Conservation (phyloP, 2,797 vertebrate species). For the Phrynocephalus vlangalii region DNA sequence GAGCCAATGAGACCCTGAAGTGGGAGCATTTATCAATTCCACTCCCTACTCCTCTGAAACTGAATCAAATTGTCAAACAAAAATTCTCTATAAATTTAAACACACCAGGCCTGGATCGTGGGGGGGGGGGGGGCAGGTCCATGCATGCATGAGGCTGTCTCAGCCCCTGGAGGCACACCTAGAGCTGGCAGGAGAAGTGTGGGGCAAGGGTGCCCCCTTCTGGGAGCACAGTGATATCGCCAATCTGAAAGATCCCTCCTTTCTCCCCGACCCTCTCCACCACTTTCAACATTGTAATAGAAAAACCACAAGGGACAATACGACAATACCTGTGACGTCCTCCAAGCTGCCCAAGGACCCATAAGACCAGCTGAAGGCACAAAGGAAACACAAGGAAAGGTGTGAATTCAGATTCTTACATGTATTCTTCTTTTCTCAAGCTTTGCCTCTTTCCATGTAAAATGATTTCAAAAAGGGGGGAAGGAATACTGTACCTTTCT, state of each 20-base stretch:
- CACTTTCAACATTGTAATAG: neutral
- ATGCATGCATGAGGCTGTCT: slow-evolving; percentile 22
- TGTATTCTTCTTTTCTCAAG: neutral
- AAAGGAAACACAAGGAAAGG: slow-evolving; percentile 34
- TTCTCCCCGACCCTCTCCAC: neutral
- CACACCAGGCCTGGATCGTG: slow-evolving; percentile 29
- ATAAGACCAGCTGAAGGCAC: slow-evolving; percentile 59
- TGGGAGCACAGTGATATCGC: accelerated
- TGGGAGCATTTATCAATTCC: slow-evolving; percentile 43
- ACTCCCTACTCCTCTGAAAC: slow-evolving; percentile 28
- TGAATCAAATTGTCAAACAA: slow-evolving; percentile 15
- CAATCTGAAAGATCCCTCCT: slow-evolving; percentile 3
- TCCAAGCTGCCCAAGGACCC: slow-evolving; percentile 82
- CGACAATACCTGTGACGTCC: slow-evolving; percentile 78
- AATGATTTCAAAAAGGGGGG: neutral
- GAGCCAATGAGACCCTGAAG: slow-evolving; percentile 14
- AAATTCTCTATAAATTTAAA: slow-evolving; percentile 35
- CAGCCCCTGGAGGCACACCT: slow-evolving; percentile 40
- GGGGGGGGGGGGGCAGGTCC: neutral
- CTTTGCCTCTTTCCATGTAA: neutral
- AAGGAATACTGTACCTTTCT: neutral
- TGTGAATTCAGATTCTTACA: slow-evolving; percentile 26
- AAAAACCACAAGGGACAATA: slow-evolving; percentile 51
- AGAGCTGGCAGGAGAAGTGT: neutral
- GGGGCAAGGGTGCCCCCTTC: slow-evolving; percentile 7